Percentiles rank a stretch among this genome's conserved stretches.
These are phyloP conservation scores for Watsonalla cultraria DNA, from an alignment of 2,888 invertebrate species.

Conservation along the genomic window DNA sequence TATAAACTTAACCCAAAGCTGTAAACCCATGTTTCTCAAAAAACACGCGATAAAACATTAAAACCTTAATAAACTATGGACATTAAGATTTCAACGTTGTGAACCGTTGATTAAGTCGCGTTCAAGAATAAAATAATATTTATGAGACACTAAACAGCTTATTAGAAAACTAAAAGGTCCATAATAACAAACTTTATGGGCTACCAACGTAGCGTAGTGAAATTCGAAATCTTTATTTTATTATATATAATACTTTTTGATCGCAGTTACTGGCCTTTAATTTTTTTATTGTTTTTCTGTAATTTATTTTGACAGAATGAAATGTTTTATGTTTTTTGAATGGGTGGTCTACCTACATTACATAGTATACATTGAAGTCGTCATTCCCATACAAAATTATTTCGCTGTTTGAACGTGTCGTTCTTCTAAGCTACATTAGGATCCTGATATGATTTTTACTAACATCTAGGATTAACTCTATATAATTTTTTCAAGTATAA, in stretches of 20 bases:
- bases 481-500: no score
- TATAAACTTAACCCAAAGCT: no score
- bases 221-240: slow-evolving; percentile 17
- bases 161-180: slow-evolving; percentile 23
- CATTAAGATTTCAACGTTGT: background rate
- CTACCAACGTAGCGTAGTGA: slow-evolving; percentile 14
- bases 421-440: no score
- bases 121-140: slow-evolving; percentile 22
- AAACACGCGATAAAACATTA: background rate
- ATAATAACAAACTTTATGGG: slow-evolving; percentile 24
- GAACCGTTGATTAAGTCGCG: slow-evolving; percentile 14
- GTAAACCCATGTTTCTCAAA: background rate
- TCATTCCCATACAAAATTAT: no score
- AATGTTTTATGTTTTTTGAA: no score
- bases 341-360: no score
- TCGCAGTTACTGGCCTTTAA: background rate
- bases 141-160: slow-evolving; percentile 24
- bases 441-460: no score
- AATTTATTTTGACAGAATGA: no score
- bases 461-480: no score
- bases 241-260: background rate
- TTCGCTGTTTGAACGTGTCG: no score
- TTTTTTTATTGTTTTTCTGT: background rate
- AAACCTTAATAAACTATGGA: background rate
- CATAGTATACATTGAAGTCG: no score